phyloP scores from a whole-genome alignment of 1,140 invertebrate genomes.

The Cyrtorhinus lividipennis region DNA sequence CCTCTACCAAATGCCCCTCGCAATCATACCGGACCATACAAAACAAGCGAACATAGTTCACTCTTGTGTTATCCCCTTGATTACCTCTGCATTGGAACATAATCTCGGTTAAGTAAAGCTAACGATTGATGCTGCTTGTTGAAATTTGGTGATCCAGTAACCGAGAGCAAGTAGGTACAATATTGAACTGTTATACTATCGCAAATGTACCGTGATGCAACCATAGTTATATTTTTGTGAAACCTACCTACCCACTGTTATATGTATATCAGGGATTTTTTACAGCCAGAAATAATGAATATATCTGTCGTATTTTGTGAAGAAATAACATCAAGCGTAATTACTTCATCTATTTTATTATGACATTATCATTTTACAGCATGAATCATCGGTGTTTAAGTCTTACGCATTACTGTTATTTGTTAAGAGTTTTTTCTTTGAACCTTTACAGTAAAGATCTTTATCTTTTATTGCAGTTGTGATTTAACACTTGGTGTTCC shows the following conservation, averaged over 20 bases:
- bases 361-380: not conserved
- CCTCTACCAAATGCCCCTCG: no score
- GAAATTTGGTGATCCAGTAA: no score
- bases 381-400: not conserved
- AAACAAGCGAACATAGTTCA: no score
- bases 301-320: not conserved
- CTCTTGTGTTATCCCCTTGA: no score
- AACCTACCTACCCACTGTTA: not conserved
- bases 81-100: no score
- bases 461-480: constrained; percentile 7
- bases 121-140: no score
- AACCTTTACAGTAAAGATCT: constrained; percentile 8
- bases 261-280: constrained; percentile 10
- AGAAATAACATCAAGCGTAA: not conserved
- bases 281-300: not conserved
- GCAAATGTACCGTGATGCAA: not conserved
- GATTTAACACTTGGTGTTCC: not conserved
- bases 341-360: not conserved
- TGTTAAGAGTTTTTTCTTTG: constrained; percentile 10
- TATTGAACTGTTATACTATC: not conserved
- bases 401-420: constrained; percentile 7
- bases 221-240: constrained; percentile 12
- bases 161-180: not conserved
- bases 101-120: no score
- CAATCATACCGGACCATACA: no score